These are phyloP conservation scores for Bambusicola thoracicus DNA, from an alignment of 2,113 vertebrate genomes.

Conservation along the genomic window DNA sequence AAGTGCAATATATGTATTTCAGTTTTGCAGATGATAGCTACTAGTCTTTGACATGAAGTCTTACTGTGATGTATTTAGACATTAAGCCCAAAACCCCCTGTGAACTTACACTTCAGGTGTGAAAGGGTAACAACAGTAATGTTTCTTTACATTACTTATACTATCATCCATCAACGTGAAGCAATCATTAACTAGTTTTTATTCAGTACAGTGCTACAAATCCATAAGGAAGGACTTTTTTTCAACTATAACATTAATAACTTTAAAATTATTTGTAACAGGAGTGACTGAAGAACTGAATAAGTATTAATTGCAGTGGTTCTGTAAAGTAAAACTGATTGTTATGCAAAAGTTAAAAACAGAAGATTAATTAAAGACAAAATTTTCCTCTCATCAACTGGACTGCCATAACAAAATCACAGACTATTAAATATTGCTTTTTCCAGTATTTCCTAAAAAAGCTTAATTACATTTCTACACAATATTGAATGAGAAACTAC, in stretches of 20 bases:
- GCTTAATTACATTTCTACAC: background rate
- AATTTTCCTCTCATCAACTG: background rate
- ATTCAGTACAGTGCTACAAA: background rate
- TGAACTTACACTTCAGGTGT: background rate
- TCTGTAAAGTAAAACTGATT: background rate
- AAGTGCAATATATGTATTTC: background rate
- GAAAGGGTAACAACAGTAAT: background rate
- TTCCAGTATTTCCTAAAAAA: background rate
- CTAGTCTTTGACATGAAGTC: background rate
- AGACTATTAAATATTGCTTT: background rate
- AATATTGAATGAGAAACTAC: background rate
- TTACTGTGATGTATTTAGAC: background rate
- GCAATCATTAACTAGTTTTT: background rate
- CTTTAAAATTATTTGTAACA: background rate
- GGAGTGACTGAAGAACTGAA: background rate
- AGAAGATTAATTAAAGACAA: background rate
- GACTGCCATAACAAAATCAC: background rate
- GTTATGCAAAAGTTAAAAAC: background rate
- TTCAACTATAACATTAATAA: background rate
- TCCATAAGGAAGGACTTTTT: background rate
- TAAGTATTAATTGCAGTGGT: no score
- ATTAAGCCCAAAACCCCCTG: background rate
- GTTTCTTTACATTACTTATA: background rate
- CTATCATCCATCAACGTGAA: background rate
- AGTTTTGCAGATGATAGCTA: background rate